Conservation (phyloP, 2,113 vertebrate species). For the Hassar affinis region DNA sequence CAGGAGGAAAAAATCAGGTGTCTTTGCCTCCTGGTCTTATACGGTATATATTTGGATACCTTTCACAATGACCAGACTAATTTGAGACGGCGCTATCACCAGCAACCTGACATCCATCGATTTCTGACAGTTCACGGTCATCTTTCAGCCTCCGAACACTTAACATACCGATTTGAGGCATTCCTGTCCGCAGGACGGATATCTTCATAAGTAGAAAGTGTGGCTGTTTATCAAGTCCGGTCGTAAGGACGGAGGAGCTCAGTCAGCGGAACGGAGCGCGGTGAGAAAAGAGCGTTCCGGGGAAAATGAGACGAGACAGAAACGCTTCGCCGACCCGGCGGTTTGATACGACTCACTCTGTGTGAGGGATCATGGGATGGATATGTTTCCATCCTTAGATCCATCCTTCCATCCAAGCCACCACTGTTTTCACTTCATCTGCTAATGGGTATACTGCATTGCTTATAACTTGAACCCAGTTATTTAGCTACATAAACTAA, state of each 20-base stretch:
- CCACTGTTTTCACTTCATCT: neutral
- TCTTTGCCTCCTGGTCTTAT: neutral
- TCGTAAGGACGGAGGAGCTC: slow-evolving; percentile 16
- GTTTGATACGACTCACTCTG: slow-evolving; percentile 59
- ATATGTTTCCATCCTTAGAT: neutral
- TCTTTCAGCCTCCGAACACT: slow-evolving; percentile 16
- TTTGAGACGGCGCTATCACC: slow-evolving; percentile 2
- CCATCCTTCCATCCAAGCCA: too few species aligned
- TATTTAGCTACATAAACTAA: neutral
- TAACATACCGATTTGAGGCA: slow-evolving; percentile 4
- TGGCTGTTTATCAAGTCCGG: neutral
- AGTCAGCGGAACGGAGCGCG: slow-evolving; percentile 46
- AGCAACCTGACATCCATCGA: neutral
- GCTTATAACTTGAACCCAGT: neutral
- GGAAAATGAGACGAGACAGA: slow-evolving; percentile 61
- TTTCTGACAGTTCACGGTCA: slow-evolving; percentile 25
- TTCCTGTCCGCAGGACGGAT: slow-evolving; percentile 15
- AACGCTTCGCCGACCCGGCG: slow-evolving; percentile 57
- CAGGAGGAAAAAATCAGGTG: neutral
- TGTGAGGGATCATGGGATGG: slow-evolving; percentile 1
- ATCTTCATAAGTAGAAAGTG: slow-evolving; percentile 31
- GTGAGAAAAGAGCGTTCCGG: slow-evolving; percentile 32
- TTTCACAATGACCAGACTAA: neutral
- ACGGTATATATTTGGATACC: neutral
- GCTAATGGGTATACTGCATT: neutral